Evolutionary conservation across 2,888 invertebrate species (phyloP), one percentile per base, ranked within the genome.

Genomic region (Aspidiotus destructor): DNA sequence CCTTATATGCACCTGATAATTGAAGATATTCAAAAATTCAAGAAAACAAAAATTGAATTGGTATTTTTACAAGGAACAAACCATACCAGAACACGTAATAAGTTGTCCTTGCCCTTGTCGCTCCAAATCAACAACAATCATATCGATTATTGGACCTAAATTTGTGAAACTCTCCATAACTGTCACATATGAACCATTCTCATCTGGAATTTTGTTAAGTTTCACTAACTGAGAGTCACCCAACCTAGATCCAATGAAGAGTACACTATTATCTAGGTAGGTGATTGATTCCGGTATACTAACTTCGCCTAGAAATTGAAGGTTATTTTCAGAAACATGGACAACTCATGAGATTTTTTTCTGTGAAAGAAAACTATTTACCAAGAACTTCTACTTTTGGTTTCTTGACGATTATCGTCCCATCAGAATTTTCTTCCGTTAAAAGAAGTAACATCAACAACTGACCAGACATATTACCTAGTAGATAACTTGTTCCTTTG

Each of bases 91-190:
- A 76, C 98, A 99, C 0, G 99, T 99, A 57, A 99, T 94, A 72
- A 99, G 85, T 77, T 96, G 96, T 13, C 95, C 96, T 80, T 99
- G 98, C 0, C 98, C 98, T 77, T 96, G 96, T 15, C 92, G 81
- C 79, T 98, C 97, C 71, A 97, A 82, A 79, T 98, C 97, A 2
- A 97, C 97, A 1, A 98, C 92, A 72, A 94, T 92, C 90, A 98
- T 96, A 77, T 98, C 98, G 28, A 96, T 85, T 73, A 99, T 97
- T 0, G 99, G 98, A 6, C 96, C 98, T 57, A 99, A 82, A 79
- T 97, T 98, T 41, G 95, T 94, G 79, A 95, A 98, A 13, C 88
- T 90, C 80, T 99, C 98, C 88, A 99, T 91, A 0, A 91, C 85
- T 73, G 89, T 88, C 28, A 97, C 92, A 77, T 94, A 97, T 8